Conservation (phyloP, 2,113 vertebrate genomes). For the Equus quagga region DNA sequence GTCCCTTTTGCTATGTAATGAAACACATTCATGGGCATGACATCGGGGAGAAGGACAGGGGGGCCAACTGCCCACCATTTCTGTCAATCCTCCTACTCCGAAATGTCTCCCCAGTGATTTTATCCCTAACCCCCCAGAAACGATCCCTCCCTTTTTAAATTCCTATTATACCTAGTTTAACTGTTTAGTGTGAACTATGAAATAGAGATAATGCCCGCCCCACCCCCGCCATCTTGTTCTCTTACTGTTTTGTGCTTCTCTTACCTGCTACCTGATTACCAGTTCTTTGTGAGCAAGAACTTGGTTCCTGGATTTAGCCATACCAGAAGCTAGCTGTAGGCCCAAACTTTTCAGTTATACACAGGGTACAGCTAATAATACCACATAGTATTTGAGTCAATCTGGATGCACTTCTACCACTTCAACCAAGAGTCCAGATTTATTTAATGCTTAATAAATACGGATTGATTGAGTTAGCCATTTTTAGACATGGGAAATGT, state of each 20-base stretch:
- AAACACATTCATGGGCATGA: not conserved
- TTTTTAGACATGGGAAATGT: not conserved
- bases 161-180: not conserved
- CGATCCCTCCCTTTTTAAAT: not conserved
- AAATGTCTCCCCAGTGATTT: not conserved
- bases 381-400: not conserved
- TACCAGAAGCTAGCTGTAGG: not conserved
- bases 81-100: not conserved
- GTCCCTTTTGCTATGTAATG: not conserved
- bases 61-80: not conserved
- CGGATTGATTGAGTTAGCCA: not conserved
- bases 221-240: rapidly evolving
- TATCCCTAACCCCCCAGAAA: not conserved
- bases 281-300: not conserved
- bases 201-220: too few relatives aligned
- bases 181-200: not conserved
- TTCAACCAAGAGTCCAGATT: not conserved
- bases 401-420: not conserved
- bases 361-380: not conserved
- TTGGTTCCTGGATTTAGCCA: not conserved
- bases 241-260: not conserved
- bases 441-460: not conserved
- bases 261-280: not conserved
- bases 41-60: too few relatives aligned
- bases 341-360: not conserved